Percentiles rank a stretch among this genome's conserved stretches.
Conservation (phyloP, 2,888 invertebrate species). For the Drosophila affinis region DNA sequence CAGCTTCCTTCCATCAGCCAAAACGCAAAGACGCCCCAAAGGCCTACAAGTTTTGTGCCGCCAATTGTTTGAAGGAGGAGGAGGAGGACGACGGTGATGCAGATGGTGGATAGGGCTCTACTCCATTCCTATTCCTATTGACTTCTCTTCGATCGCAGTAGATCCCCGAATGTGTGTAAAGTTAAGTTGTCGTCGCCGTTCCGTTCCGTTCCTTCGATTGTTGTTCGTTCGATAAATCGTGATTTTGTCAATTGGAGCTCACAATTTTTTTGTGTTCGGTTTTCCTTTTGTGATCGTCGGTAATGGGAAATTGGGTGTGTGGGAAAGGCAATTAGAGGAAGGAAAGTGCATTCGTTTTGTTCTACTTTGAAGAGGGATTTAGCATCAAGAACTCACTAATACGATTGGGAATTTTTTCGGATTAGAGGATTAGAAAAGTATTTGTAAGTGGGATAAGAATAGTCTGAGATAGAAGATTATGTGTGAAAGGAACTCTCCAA, state of each 20-base stretch:
- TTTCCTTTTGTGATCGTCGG: constrained; percentile 28
- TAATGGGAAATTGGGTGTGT: constrained; percentile 38
- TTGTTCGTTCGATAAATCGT: constrained; percentile 58
- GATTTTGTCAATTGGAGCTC: constrained; percentile 55
- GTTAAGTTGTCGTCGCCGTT: constrained; percentile 68
- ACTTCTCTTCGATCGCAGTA: not conserved
- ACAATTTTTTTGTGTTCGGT: constrained; percentile 41
- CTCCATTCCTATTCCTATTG: not conserved
- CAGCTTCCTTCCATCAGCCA: constrained; percentile 67
- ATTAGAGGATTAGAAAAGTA: too few species aligned
- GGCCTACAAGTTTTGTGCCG: constrained; percentile 58
- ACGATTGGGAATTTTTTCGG: too few species aligned
- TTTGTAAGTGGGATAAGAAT: too few species aligned
- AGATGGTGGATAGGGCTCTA: constrained; percentile 4
- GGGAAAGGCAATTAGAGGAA: constrained; percentile 52
- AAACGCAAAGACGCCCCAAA: constrained; percentile 61
- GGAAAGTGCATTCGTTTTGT: constrained; percentile 35
- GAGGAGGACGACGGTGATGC: not conserved
- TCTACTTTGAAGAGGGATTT: constrained; percentile 22
- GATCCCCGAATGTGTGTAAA: constrained; percentile 60
- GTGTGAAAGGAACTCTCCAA: not conserved
- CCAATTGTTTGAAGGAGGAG: constrained; percentile 55
- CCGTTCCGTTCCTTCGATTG: constrained; percentile 23
- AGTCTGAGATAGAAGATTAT: too few species aligned
- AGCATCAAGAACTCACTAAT: constrained; percentile 10